Evolutionary conservation across 2,113 vertebrate genomes (phyloP).

Genomic region (Neofelis nebulosa): DNA sequence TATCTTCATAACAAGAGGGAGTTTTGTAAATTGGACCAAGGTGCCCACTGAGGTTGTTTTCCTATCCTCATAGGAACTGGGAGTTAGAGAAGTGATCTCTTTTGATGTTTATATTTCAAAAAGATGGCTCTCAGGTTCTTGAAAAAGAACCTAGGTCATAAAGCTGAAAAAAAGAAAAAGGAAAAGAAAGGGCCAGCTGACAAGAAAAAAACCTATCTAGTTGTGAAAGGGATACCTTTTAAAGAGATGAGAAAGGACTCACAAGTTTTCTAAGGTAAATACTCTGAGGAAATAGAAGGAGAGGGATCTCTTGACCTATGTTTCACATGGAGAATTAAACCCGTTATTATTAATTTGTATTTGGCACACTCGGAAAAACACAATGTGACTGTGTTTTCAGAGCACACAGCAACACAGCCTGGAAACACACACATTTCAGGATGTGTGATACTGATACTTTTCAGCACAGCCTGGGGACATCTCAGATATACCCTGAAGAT

Average conservation of each 20-base stretch:
- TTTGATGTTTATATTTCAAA: neutral
- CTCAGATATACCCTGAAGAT: neutral
- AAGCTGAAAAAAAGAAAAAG: neutral
- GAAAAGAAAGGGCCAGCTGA: neutral
- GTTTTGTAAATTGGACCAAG: neutral
- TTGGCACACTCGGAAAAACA: neutral
- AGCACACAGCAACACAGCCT: neutral
- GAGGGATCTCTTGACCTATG: neutral
- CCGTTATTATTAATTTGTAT: neutral
- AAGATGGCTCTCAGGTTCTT: neutral
- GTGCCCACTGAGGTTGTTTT: neutral
- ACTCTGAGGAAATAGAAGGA: neutral
- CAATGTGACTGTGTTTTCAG: neutral
- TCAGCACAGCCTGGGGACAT: neutral
- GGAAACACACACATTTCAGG: neutral
- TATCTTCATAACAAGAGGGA: neutral
- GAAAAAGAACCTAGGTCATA: neutral
- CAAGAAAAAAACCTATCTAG: neutral
- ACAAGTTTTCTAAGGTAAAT: neutral
- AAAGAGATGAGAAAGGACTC: neutral
- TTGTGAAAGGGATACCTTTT: neutral
- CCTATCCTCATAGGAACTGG: neutral
- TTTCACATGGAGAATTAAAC: neutral
- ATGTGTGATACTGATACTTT: neutral
- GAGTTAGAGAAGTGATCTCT: neutral